Conservation (phyloP, 2,888 invertebrate genomes). For the Lathronympha strigana region DNA sequence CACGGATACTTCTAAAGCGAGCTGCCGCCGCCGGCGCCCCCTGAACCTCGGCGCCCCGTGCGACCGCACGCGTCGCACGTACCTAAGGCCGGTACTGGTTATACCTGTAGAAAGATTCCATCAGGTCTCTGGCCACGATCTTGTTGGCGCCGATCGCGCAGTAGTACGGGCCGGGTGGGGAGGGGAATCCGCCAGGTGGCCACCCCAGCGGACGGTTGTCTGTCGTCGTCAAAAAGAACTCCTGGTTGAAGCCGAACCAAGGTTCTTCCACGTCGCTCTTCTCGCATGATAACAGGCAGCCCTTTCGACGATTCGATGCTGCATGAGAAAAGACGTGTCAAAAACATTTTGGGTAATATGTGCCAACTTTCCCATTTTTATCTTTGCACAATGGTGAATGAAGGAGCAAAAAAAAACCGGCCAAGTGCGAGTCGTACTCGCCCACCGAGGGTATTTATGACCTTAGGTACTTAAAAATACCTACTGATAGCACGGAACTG, state of each 20-base stretch:
- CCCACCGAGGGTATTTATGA: too few species aligned
- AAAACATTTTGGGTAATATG: not conserved
- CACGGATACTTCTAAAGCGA: too few species aligned
- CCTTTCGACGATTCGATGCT: constrained; percentile 71
- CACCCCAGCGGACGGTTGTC: constrained; percentile 88
- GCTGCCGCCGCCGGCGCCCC: too few species aligned
- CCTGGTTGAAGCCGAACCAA: constrained; percentile 91
- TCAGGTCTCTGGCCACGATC: constrained; percentile 91
- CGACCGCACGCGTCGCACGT: too few species aligned
- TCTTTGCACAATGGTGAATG: too few species aligned
- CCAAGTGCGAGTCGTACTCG: too few species aligned
- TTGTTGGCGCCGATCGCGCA: constrained; percentile 92
- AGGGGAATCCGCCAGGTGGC: constrained; percentile 88
- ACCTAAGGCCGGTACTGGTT: too few species aligned
- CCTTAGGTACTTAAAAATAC: too few species aligned
- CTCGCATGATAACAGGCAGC: constrained; percentile 79
- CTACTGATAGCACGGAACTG: too few species aligned
- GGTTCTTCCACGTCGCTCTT: constrained; percentile 85
- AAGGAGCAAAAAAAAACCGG: too few species aligned
- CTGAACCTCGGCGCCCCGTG: too few species aligned
- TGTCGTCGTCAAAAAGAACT: constrained; percentile 71
- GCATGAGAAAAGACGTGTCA: constrained; percentile 28
- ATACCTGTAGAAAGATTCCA: constrained; percentile 89
- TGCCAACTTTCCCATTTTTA: too few species aligned
- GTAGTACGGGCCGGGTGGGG: constrained; percentile 91